A percentile compares a stretch with the other conserved stretches of the same genome.
Conservation (phyloP, 2,888 invertebrate genomes). For the Bhutanitis thaidina region DNA sequence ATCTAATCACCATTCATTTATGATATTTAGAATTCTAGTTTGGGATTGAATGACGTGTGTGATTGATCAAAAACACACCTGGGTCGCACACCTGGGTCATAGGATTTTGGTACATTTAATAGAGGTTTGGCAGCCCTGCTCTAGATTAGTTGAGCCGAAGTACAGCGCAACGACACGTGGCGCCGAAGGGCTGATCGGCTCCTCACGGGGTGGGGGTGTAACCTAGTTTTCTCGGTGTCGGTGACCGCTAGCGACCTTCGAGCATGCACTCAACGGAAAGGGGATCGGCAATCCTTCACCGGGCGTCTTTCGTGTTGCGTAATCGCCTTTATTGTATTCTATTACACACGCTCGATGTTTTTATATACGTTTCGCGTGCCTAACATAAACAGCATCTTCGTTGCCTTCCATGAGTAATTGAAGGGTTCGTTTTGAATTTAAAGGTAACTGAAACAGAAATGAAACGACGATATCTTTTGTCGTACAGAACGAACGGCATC, state of each 20-base stretch:
- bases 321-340: slow-evolving; percentile 50
- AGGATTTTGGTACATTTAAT: slow-evolving; percentile 4
- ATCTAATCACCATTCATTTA: too few relatives aligned
- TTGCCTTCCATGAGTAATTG: too few relatives aligned
- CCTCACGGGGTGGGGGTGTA: slow-evolving; percentile 47
- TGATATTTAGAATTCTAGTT: too few relatives aligned
- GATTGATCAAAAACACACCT: too few relatives aligned
- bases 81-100: too few relatives aligned
- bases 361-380: not conserved
- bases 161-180: slow-evolving; percentile 46
- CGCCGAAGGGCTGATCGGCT: slow-evolving; percentile 31
- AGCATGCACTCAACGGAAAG: slow-evolving; percentile 58
- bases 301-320: slow-evolving; percentile 52
- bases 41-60: too few relatives aligned
- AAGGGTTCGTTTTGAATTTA: not conserved
- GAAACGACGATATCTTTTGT: not conserved
- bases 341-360: not conserved
- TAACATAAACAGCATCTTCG: not conserved
- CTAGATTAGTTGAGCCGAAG: slow-evolving; percentile 23
- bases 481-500: not conserved
- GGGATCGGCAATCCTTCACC: slow-evolving; percentile 50
- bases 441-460: not conserved
- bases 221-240: slow-evolving; percentile 67
- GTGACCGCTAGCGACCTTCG: slow-evolving; percentile 75
- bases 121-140: slow-evolving; percentile 4